These are phyloP conservation scores for Galago senegalensis DNA, from an alignment of 2,797 vertebrate genomes.

Conservation along the genomic window DNA sequence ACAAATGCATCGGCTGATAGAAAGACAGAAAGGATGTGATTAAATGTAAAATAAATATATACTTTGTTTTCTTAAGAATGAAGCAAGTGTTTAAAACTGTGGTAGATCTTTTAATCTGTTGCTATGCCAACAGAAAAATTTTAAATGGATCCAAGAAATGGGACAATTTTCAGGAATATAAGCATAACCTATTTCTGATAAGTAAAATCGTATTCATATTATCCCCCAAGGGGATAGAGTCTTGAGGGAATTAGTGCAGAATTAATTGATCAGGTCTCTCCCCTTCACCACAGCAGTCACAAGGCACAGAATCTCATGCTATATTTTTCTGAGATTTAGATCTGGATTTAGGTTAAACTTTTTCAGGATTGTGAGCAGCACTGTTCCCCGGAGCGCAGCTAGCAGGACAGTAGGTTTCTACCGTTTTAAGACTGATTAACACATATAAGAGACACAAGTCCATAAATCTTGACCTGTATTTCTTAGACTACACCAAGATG, in stretches of 20 bases:
- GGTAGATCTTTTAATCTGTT: conserved; percentile 81
- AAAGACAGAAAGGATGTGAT: conserved; percentile 71
- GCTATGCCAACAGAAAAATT: conserved; percentile 82
- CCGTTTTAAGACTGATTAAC: conserved; percentile 58
- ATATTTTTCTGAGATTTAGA: conserved; percentile 65
- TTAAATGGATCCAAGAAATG: conserved; percentile 82
- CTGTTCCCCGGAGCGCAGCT: not conserved
- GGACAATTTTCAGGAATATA: conserved; percentile 81
- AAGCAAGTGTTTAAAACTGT: conserved; percentile 75
- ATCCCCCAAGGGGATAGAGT: conserved; percentile 57
- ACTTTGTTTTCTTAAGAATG: conserved; percentile 80
- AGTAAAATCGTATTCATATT: conserved; percentile 70
- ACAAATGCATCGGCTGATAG: conserved; percentile 37
- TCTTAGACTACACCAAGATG: conserved; percentile 79
- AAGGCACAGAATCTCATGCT: conserved; percentile 35
- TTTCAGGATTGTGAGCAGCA: conserved; percentile 25
- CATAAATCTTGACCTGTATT: conserved; percentile 79
- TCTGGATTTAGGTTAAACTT: conserved; percentile 74
- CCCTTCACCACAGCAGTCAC: not conserved
- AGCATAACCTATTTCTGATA: conserved; percentile 77
- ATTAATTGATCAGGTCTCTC: conserved; percentile 73
- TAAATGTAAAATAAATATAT: conserved; percentile 81
- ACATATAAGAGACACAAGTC: conserved; percentile 62
- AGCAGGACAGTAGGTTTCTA: conserved; percentile 30
- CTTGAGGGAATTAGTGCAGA: conserved; percentile 77